A percentile compares a stretch with the other conserved stretches of the same genome.
Conservation (phyloP, 2,888 invertebrate species). For the Bhutanitis thaidina region DNA sequence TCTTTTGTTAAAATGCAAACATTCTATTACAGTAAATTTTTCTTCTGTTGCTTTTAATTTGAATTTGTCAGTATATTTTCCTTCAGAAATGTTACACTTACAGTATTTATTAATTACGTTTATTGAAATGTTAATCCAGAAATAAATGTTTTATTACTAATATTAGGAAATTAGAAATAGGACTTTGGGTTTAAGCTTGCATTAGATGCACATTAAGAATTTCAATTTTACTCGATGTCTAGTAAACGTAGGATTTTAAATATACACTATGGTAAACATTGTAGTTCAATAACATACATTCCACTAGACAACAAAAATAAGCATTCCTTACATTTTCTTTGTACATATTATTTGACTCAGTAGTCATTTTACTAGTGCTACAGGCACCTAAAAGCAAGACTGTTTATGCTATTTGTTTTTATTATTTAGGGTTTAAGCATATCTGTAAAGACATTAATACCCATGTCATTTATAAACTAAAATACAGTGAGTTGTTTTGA, state of each 20-base stretch:
- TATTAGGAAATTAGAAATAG: conserved; percentile 15
- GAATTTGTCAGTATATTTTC: not conserved
- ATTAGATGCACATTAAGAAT: conserved; percentile 21
- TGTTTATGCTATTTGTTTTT: conserved; percentile 16
- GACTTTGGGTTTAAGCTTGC: conserved; percentile 11
- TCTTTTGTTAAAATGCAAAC: too few species aligned
- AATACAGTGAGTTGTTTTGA: too few species aligned
- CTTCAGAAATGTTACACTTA: not conserved
- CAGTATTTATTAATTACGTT: conserved; percentile 14
- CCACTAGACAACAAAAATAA: conserved; percentile 13
- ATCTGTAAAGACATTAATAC: not conserved
- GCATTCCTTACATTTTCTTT: conserved; percentile 12
- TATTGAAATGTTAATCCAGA: conserved; percentile 5
- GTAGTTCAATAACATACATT: conserved; percentile 9
- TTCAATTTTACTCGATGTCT: conserved; percentile 12
- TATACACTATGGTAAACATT: conserved; percentile 1
- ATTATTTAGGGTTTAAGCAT: conserved; percentile 2
- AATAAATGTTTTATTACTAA: conserved; percentile 19
- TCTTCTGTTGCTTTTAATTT: not conserved
- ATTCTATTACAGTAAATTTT: too few species aligned
- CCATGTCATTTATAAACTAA: too few species aligned
- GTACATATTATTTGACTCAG: conserved; percentile 10
- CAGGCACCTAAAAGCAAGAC: conserved; percentile 8
- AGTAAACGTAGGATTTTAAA: conserved; percentile 5
- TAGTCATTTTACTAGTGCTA: conserved; percentile 13